phyloP scores from a whole-genome alignment of 2,797 vertebrate species.

The Onychomys torridus region DNA sequence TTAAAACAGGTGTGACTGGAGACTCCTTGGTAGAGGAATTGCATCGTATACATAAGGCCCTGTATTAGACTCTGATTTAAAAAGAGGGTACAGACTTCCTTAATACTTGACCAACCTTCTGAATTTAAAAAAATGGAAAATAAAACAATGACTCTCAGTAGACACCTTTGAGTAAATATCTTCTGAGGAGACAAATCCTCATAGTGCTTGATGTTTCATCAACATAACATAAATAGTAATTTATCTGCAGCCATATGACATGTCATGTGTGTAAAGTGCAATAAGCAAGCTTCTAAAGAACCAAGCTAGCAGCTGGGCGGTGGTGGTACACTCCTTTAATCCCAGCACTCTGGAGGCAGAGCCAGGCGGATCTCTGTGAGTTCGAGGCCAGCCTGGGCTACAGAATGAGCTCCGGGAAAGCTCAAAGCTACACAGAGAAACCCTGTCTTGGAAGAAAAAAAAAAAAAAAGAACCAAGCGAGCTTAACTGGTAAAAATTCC shows the following conservation, averaged over 20 bases:
- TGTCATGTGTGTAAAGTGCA: not conserved
- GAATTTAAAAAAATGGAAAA: not conserved
- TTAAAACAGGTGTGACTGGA: not conserved
- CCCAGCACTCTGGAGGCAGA: too few relatives aligned
- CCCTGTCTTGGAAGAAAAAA: too few relatives aligned
- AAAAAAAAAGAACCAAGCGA: not conserved
- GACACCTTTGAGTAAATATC: not conserved
- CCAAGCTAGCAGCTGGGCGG: too few relatives aligned
- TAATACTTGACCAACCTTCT: not conserved
- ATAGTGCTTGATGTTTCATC: not conserved
- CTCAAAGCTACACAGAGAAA: too few relatives aligned
- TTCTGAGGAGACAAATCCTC: not conserved
- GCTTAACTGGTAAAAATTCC: not conserved
- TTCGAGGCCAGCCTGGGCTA: too few relatives aligned
- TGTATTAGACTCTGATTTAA: not conserved
- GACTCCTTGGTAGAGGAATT: not conserved
- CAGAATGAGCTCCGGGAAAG: too few relatives aligned
- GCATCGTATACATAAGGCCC: too few relatives aligned
- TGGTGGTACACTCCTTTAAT: too few relatives aligned
- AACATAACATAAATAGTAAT: slow-evolving; percentile 39
- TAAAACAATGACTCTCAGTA: not conserved
- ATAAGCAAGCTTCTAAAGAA: not conserved
- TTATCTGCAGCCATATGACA: not conserved
- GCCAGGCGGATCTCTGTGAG: too few relatives aligned
- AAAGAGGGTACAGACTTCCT: not conserved